These are phyloP conservation scores for Channa maculata DNA, from an alignment of 2,113 vertebrate genomes.

Conservation along the genomic window DNA sequence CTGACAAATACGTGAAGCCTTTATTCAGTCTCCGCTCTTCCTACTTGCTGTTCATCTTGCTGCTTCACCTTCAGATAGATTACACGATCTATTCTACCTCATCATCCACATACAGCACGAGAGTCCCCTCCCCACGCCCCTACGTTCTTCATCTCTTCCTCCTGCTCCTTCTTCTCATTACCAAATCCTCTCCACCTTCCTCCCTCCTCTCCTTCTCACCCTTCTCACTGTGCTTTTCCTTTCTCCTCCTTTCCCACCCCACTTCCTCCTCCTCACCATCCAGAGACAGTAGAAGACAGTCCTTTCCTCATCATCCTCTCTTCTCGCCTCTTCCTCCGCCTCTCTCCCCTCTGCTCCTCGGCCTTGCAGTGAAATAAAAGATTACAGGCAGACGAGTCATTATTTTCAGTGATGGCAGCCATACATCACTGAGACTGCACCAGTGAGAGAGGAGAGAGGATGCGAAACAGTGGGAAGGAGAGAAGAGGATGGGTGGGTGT, in stretches of 20 bases:
- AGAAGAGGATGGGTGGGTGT: slow-evolving; percentile 23
- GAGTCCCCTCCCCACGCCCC: background rate
- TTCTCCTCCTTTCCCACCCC: background rate
- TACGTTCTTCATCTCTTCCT: background rate
- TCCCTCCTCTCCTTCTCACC: background rate
- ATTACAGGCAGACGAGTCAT: slow-evolving; percentile 74
- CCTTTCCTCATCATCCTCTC: slow-evolving; percentile 8
- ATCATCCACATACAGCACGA: slow-evolving; percentile 8
- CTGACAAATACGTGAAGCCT: background rate
- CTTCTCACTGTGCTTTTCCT: background rate
- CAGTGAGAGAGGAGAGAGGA: slow-evolving; percentile 12
- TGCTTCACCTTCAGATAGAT: background rate
- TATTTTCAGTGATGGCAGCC: slow-evolving; percentile 77
- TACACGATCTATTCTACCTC: slow-evolving; percentile 6
- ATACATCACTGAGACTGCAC: slow-evolving; percentile 72
- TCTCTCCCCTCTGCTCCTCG: slow-evolving; percentile 22
- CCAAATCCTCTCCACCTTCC: background rate
- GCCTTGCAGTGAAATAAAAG: slow-evolving; percentile 75
- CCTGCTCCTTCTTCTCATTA: background rate
- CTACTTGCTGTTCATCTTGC: background rate
- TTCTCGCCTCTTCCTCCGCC: background rate
- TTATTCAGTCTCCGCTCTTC: slow-evolving; percentile 8
- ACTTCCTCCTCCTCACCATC: slow-evolving; percentile 1
- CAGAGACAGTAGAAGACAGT: slow-evolving; percentile 2
- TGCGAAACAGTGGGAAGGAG: slow-evolving; percentile 18